phyloP scores from a whole-genome alignment of 30 jellyfish, hydroid and myxozoan genomes.

The Aurelia coerulea region DNA sequence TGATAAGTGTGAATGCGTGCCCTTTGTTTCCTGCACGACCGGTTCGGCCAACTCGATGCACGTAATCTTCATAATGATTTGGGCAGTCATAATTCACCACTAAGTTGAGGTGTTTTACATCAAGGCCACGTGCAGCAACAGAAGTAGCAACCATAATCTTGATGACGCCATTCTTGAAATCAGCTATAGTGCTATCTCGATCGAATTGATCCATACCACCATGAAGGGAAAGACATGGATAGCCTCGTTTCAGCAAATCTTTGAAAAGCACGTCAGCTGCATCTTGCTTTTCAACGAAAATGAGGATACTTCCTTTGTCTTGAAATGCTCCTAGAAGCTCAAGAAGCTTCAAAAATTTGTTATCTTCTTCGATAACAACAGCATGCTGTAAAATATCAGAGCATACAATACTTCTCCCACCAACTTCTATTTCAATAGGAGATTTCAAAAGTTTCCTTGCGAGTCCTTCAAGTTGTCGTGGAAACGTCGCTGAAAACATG shows the following conservation, averaged over 20 bases:
- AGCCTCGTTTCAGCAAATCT: conserved; percentile 93
- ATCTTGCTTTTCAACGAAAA: conserved; percentile 98
- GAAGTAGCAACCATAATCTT: conserved; percentile 98
- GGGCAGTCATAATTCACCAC: conserved; percentile 99
- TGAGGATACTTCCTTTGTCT: conserved; percentile 91
- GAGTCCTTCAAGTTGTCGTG: conserved; percentile 96
- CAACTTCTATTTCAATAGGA: conserved; percentile 98
- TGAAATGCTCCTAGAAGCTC: conserved; percentile 92
- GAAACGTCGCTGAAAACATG: conserved; percentile 99
- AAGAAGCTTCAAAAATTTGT: conserved; percentile 91
- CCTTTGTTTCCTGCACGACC: conserved; percentile 99
- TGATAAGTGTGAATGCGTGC: conserved; percentile 88
- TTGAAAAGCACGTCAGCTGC: conserved; percentile 93
- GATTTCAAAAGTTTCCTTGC: conserved; percentile 90
- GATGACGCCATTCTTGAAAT: conserved; percentile 94
- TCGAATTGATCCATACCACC: conserved; percentile 99
- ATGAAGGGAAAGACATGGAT: conserved; percentile 97
- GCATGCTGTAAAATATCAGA: conserved; percentile 94
- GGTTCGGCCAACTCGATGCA: conserved; percentile 99
- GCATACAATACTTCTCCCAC: conserved; percentile 98
- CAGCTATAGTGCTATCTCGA: conserved; percentile 98
- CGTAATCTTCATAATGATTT: conserved; percentile 98
- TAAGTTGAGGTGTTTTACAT: conserved; percentile 89
- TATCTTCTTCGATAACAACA: conserved; percentile 91
- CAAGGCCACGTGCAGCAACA: conserved; percentile 99